Base-by-base conservation (phyloP, 2,113 vertebrate genomes). In the Pachyramphus minor region DNA sequence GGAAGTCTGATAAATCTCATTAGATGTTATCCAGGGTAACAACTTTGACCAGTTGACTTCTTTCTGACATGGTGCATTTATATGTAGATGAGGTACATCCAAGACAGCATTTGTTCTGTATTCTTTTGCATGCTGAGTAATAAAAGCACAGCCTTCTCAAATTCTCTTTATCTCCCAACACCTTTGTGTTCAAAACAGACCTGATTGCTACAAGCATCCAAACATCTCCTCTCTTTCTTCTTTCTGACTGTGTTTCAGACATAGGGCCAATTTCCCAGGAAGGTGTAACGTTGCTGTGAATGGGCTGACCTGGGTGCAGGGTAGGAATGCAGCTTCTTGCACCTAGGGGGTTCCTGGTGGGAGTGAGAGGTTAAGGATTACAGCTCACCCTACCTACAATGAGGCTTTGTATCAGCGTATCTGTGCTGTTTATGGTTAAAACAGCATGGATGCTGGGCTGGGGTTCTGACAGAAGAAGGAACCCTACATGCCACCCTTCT, bases 201-300 rank as follows among this genome's bases (percentile, higher is more conserved):
- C 11, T 27, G 75, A 71, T 64, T 89, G 28, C 28, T 62, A 35
- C 31, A 49, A 59, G 24, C 9, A 41, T 22, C 18, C 66, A 59
- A 89, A 5, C 12, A 6, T 87, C 30, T 52, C 20, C 6, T 67
- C 14, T 82, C 37, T 58, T 71, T 50, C 18, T 74, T 45, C 35
- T 60, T 89, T 86, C 62, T 82, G 56, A 28, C n/a, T 21, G 11
- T 69, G 14, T 86, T 84, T 87, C 20, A 78, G 33, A 28, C 2
- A 4, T 44, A 76, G 58, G 24, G 10, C 8, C 18, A 56, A 19
- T 55, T 42, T 62, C 33, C 50, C 20, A 53, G 7, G 14, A n/a
- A 30, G 35, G 33, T 0, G 3, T 28, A 35, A 4, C 0, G 0
- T 7, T 31, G 27, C 30, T 0, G 0, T 52, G 19, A 88, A 39